A percentile compares a stretch with the other conserved stretches of the same genome.
These are phyloP conservation scores for Toxotes lorentzi DNA, from an alignment of 2,797 vertebrate genomes.

Conservation along the genomic window DNA sequence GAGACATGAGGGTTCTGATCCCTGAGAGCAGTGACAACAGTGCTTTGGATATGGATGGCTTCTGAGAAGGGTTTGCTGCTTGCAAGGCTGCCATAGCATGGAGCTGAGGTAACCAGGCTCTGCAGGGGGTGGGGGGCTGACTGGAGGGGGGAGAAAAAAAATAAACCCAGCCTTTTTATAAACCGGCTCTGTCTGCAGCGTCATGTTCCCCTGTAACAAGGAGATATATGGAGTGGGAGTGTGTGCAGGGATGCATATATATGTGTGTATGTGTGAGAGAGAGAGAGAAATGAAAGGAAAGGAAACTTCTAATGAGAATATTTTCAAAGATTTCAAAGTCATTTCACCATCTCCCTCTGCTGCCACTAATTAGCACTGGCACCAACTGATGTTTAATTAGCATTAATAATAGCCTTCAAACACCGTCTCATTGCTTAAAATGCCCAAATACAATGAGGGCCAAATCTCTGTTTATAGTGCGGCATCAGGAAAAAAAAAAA, in stretches of 20 bases:
- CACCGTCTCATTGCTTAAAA: conserved; percentile 29
- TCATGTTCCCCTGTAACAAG: conserved; percentile 69
- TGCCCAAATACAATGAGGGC: conserved; percentile 28
- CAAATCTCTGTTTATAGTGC: conserved; percentile 38
- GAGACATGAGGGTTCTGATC: conserved; percentile 25
- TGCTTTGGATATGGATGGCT: conserved; percentile 47
- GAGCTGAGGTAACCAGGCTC: conserved; percentile 66
- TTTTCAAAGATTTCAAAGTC: conserved; percentile 25
- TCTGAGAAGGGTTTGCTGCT: conserved; percentile 44
- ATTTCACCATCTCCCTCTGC: conserved; percentile 24
- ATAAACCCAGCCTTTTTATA: conserved; percentile 71
- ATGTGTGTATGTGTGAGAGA: not conserved
- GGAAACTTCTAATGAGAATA: conserved; percentile 24
- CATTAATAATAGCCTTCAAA: conserved; percentile 46
- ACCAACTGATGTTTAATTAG: conserved; percentile 54
- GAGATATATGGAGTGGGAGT: conserved; percentile 41
- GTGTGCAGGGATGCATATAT: not conserved
- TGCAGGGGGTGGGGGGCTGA: not conserved
- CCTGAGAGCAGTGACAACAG: conserved; percentile 51
- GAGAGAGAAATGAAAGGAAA: not conserved
- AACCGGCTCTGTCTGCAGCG: conserved; percentile 68
- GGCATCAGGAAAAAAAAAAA: not conserved
- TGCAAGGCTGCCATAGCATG: conserved; percentile 66
- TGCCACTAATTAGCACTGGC: conserved; percentile 47
- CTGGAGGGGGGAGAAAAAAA: conserved; percentile 36